Evolutionary conservation across 2,888 invertebrate genomes (phyloP).

Genomic region (Linnaemya tessellans): DNA sequence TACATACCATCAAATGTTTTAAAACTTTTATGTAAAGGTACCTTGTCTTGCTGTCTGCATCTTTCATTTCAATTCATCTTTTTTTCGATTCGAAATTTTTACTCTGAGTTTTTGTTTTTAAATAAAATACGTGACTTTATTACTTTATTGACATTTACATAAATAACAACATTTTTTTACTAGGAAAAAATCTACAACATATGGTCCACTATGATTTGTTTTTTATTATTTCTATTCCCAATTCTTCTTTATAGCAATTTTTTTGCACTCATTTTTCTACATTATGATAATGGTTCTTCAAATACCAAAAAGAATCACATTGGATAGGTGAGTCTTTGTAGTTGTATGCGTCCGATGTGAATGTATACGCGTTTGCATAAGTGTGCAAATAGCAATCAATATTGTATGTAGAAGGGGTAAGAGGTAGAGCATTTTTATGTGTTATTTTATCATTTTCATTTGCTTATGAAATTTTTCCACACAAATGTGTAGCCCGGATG

Average conservation of each 20-base stretch:
- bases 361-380: background rate
- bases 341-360: conserved; percentile 4
- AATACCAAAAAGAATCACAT: conserved; percentile 18
- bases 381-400: conserved; percentile 37
- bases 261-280: conserved; percentile 33
- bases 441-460: conserved; percentile 42
- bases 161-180: conserved; percentile 51
- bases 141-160: conserved; percentile 71
- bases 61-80: conserved; percentile 28
- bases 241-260: conserved; percentile 14
- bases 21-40: conserved; percentile 16
- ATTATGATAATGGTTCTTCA: conserved; percentile 63
- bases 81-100: conserved; percentile 27
- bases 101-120: conserved; percentile 58
- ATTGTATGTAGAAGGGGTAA: background rate
- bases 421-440: background rate
- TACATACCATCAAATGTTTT: background rate
- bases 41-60: conserved; percentile 55
- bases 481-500: background rate
- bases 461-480: background rate
- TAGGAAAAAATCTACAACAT: conserved; percentile 48
- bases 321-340: background rate
- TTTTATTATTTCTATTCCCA: conserved; percentile 44
- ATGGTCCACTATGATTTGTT: conserved; percentile 61
- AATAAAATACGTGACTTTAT: conserved; percentile 73